These are phyloP conservation scores for Drosophila fulvimacula DNA, from an alignment of 2,888 invertebrate genomes.

Conservation along the genomic window DNA sequence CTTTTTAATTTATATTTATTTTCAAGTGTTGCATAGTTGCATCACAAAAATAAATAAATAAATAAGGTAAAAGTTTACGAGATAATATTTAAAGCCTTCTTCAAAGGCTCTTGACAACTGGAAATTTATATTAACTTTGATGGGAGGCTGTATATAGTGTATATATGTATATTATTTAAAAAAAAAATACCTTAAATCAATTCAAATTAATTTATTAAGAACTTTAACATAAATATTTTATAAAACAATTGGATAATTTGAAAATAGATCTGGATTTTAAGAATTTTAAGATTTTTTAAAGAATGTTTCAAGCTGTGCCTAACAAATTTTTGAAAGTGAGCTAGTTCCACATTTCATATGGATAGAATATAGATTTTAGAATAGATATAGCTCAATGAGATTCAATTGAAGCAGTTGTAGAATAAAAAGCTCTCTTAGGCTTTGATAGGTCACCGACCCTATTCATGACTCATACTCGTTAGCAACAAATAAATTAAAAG, in stretches of 20 bases:
- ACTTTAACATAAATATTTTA: background rate
- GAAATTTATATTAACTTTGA: background rate
- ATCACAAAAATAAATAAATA: background rate
- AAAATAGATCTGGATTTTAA: background rate
- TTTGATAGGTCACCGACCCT: background rate
- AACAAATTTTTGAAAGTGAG: no score
- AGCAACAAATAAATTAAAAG: no score
- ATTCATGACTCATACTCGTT: no score
- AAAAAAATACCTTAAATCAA: no score
- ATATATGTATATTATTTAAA: background rate
- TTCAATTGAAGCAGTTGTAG: no score
- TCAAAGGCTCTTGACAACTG: background rate
- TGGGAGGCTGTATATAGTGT: background rate
- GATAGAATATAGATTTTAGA: no score
- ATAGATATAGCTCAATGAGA: no score
- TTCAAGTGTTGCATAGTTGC: constrained; percentile 4
- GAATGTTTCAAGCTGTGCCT: no score
- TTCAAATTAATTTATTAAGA: background rate
- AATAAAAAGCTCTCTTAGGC: background rate
- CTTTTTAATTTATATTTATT: constrained; percentile 21
- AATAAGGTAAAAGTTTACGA: background rate
- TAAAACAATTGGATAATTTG: background rate
- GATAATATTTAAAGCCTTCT: background rate
- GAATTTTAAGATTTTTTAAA: no score
- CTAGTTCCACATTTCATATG: no score